Percentiles rank a stretch among this genome's conserved stretches.
Conservation (phyloP, 2,113 vertebrate species). For the Xerus inauris region DNA sequence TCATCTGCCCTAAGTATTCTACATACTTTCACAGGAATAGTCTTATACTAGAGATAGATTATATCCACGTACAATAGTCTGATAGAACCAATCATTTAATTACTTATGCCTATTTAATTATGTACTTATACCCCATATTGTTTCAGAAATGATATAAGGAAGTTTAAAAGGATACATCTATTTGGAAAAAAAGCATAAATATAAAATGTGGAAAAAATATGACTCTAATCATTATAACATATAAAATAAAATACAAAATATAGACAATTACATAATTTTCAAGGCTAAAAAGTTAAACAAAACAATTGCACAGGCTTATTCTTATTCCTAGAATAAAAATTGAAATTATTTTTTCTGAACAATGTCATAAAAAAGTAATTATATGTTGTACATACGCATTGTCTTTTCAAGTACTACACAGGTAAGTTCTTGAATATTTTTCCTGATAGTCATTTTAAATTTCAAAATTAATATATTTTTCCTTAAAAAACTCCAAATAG, state of each 20-base stretch:
- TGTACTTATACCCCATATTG: background rate
- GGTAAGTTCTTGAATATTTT: background rate
- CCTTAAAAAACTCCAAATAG: background rate
- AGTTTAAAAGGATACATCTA: background rate
- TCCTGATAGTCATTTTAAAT: background rate
- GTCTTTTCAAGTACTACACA: background rate
- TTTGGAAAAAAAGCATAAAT: slow-evolving; percentile 17
- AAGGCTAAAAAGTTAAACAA: background rate
- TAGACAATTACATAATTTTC: background rate
- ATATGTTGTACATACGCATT: background rate
- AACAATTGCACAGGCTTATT: background rate
- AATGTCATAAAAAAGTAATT: slow-evolving; percentile 30
- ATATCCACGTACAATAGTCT: background rate
- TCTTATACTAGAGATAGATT: background rate
- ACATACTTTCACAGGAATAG: background rate
- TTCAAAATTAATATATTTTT: background rate
- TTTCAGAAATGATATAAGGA: background rate
- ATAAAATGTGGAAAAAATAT: slow-evolving; percentile 32
- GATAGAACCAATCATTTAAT: background rate
- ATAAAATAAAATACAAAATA: slow-evolving; percentile 49
- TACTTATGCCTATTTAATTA: slow-evolving; percentile 1
- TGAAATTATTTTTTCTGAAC: slow-evolving; percentile 4
- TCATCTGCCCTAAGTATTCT: background rate
- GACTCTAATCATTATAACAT: background rate
- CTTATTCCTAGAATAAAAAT: slow-evolving; percentile 42